These are phyloP conservation scores for Salvator merianae DNA, from an alignment of 2,113 vertebrate species.

Conservation along the genomic window DNA sequence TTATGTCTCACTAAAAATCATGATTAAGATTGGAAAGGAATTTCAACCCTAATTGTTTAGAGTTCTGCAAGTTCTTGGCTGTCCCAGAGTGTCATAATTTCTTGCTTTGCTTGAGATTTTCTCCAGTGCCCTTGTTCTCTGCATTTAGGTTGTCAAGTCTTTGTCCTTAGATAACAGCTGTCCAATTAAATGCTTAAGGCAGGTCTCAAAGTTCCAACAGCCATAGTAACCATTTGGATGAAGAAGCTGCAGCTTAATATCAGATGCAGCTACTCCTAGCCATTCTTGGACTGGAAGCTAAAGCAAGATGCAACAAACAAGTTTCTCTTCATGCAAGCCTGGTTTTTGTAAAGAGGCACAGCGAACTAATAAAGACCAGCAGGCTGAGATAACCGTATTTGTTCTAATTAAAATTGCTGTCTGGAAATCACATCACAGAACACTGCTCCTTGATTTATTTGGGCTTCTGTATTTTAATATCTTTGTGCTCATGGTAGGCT, in stretches of 20 bases:
- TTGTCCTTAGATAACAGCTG: background rate
- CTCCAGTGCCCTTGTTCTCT: background rate
- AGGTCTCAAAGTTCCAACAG: too few species aligned
- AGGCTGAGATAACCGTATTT: conserved; percentile 20
- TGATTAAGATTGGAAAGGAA: background rate
- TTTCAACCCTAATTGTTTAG: too few species aligned
- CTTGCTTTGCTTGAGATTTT: background rate
- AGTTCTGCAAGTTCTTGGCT: background rate
- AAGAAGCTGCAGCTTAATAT: too few species aligned
- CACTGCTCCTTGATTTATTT: background rate
- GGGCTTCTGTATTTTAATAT: background rate
- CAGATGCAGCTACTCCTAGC: too few species aligned
- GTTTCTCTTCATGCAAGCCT: background rate
- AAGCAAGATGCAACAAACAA: background rate
- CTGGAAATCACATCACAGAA: conserved; percentile 3
- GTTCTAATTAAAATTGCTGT: conserved; percentile 32
- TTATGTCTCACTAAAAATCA: background rate
- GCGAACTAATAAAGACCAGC: conserved; percentile 20
- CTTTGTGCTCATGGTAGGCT: background rate
- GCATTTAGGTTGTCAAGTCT: background rate
- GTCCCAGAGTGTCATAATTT: background rate
- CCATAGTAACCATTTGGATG: too few species aligned
- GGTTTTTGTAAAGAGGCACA: background rate
- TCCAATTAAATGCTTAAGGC: background rate
- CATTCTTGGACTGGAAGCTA: too few species aligned